Evolutionary conservation across 2,888 invertebrate species (phyloP).

Genomic region (Agriopis leucophaearia): DNA sequence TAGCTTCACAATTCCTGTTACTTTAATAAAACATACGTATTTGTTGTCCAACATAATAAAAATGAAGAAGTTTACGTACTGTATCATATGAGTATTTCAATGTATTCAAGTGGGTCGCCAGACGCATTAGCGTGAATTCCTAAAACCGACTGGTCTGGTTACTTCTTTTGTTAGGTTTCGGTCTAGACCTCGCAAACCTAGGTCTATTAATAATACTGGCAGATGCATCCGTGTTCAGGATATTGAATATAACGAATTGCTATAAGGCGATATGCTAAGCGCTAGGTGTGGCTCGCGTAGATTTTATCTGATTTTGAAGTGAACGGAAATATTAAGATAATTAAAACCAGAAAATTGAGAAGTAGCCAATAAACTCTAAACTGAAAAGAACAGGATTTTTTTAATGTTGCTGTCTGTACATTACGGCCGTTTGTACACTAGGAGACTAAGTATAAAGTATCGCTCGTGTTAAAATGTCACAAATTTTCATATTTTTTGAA

Average conservation of each 20-base stretch:
- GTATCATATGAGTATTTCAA: constrained; percentile 36
- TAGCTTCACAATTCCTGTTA: too few species aligned
- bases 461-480: too few species aligned
- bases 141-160: constrained; percentile 69
- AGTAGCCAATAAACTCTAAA: too few species aligned
- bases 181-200: constrained; percentile 58
- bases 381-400: too few species aligned
- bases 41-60: background rate
- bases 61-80: constrained; percentile 17
- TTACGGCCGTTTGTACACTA: too few species aligned
- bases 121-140: constrained; percentile 79
- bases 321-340: too few species aligned
- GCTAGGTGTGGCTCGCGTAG: constrained; percentile 2
- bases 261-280: constrained; percentile 3
- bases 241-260: constrained; percentile 19
- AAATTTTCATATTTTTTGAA: too few species aligned
- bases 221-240: constrained; percentile 32
- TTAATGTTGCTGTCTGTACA: too few species aligned
- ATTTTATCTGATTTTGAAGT: constrained; percentile 2
- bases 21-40: too few species aligned
- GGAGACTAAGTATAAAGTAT: too few species aligned
- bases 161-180: constrained; percentile 70
- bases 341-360: too few species aligned
- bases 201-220: constrained; percentile 47
- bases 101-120: constrained; percentile 76